Percentiles rank a stretch among this genome's conserved stretches.
Evolutionary conservation across 1,140 invertebrate species (phyloP).

Genomic region (Pseudomyrmex concolor): DNA sequence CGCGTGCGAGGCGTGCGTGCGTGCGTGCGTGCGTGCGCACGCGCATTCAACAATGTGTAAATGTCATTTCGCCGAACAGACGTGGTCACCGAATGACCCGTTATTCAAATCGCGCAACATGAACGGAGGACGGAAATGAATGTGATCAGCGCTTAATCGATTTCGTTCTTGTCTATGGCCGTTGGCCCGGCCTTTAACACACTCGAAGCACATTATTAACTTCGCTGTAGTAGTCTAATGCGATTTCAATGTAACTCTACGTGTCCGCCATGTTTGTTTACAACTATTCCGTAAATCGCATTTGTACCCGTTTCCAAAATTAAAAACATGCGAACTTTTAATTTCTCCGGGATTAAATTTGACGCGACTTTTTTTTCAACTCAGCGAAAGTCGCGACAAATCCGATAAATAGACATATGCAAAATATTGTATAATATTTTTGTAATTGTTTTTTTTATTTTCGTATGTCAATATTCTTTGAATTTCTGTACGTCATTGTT

Average conservation of each 20-base stretch:
- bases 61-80: slow-evolving; percentile 41
- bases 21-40: not conserved
- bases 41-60: slow-evolving; percentile 5
- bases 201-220: slow-evolving; percentile 32
- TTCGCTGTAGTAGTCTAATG: slow-evolving; percentile 21
- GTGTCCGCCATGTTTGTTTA: not conserved
- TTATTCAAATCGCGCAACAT: slow-evolving; percentile 33
- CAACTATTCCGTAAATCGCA: not conserved
- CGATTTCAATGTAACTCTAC: not conserved
- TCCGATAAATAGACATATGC: too few relatives aligned
- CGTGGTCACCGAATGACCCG: slow-evolving; percentile 29
- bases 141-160: slow-evolving; percentile 48
- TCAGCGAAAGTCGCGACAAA: too few relatives aligned
- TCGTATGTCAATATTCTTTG: too few relatives aligned
- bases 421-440: too few relatives aligned
- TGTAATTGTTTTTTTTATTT: too few relatives aligned
- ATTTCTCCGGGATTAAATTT: not conserved
- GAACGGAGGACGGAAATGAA: slow-evolving; percentile 35
- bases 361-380: not conserved
- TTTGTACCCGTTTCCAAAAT: not conserved
- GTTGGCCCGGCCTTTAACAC: not conserved
- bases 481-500: too few relatives aligned
- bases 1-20: not conserved
- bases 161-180: slow-evolving; percentile 40
- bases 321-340: not conserved